Base-by-base conservation (phyloP, 2,888 invertebrate species). In the Spodoptera exigua region DNA sequence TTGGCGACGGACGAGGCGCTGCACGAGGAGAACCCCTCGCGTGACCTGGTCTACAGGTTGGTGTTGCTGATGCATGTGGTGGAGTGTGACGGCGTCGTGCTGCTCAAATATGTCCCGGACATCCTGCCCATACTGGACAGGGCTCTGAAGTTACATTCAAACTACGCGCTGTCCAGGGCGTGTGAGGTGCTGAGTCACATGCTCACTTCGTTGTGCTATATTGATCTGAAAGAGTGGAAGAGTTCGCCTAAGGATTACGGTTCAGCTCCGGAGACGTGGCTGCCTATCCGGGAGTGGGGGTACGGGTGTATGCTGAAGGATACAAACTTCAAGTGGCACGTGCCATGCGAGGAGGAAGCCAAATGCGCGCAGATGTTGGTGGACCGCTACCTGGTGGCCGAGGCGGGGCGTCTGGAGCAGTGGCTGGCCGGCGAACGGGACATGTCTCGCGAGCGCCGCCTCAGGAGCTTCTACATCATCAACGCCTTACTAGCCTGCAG, bases 251-350 rank as follows among this genome's bases (percentile, higher is more conserved):
- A 93, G 16, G 95, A 96, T 64, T 96, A 96, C 76, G 95, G 95
- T 16, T 91, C 93, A 37, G 96, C 96, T 0, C 93, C 97, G 0
- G 93, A 95, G 59, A 96, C 96, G 58, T 96, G 96, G 91, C 92
- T 97, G 43, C 96, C 97, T 10, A 95, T 98, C 17, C 95, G 96
- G 17, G 96, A 98, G 73, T 99, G 99, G 99, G 98, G 98, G 0
- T 95, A 95, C 61, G 95, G 96, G 0, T 95, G 96, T 14, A 92
- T 96, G 74, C 87, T 97, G 16, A 92, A 96, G 55, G 95, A 96
- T 21, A 91, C 97, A 14, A 92, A 96, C 7, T 90, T 98, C 16
- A 91, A 96, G 39, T 98, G 98, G 98, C 97, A 97, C 81, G 92
- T 96, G 45, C 98, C 98, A 0, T 95, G 94, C 17, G 92, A 95